phyloP scores from a whole-genome alignment of 37 sponge, comb jelly and placozoan species.

The Spongilla lacustris region DNA sequence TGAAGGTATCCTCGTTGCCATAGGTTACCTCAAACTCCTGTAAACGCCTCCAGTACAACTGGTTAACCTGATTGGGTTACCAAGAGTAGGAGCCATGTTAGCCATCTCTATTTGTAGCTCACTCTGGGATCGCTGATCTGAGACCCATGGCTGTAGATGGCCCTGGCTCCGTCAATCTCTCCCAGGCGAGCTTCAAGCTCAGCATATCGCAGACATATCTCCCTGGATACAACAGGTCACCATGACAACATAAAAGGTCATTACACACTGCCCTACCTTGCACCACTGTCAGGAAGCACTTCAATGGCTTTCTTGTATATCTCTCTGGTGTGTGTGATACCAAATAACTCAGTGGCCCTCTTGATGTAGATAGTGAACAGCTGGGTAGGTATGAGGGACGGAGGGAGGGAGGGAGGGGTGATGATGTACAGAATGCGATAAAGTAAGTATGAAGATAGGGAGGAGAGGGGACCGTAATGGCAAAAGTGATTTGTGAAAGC shows the following conservation, averaged over 20 bases:
- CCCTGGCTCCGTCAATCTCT: constrained; percentile 94
- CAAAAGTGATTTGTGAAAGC: no score
- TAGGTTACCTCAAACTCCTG: constrained; percentile 96
- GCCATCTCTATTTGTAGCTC: constrained; percentile 1
- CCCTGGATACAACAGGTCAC: constrained; percentile 26
- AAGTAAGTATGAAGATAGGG: no score
- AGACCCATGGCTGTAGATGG: constrained; percentile 87
- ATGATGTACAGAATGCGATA: neutral
- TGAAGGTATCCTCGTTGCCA: constrained; percentile 99
- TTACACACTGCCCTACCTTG: constrained; percentile 41
- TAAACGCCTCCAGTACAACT: constrained; percentile 92
- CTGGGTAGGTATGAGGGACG: constrained; percentile 19
- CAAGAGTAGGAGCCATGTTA: neutral
- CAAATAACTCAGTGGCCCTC: constrained; percentile 88
- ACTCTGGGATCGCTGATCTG: constrained; percentile 97
- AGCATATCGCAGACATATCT: constrained; percentile 90
- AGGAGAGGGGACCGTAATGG: no score
- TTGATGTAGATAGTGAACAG: constrained; percentile 97
- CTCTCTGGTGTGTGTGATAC: constrained; percentile 94
- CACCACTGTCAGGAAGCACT: constrained; percentile 80
- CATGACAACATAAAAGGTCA: neutral
- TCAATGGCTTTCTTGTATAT: constrained; percentile 98
- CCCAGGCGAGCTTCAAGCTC: constrained; percentile 95
- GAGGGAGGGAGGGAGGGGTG: neutral
- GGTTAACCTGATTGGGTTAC: constrained; percentile 34